A percentile compares a stretch with the other conserved stretches of the same genome.
These are phyloP conservation scores for Hippocampus barbouri DNA, from an alignment of 2,113 vertebrate genomes.

Conservation along the genomic window DNA sequence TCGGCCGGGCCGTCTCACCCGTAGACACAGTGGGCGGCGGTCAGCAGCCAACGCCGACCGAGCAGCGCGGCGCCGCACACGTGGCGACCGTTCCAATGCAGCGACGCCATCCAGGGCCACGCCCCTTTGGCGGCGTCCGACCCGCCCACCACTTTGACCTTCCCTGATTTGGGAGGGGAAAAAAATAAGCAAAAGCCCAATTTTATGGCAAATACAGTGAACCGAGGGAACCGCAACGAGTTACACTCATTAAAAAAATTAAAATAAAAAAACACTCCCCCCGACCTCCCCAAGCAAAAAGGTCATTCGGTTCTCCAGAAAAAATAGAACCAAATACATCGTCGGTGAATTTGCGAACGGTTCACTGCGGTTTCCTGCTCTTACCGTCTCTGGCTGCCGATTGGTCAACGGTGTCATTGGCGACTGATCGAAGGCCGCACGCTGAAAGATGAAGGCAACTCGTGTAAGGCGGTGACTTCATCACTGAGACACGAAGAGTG, in stretches of 20 bases:
- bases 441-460: slow-evolving; percentile 61
- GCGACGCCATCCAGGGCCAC: slow-evolving; percentile 88
- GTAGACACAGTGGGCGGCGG: slow-evolving; percentile 89
- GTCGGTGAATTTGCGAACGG: neutral
- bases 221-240: neutral
- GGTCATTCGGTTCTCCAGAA: neutral
- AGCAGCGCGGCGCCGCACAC: slow-evolving; percentile 82
- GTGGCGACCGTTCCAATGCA: slow-evolving; percentile 64
- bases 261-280: too few species aligned
- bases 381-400: slow-evolving; percentile 24
- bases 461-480: neutral
- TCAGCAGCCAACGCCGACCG: slow-evolving; percentile 81
- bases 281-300: too few species aligned
- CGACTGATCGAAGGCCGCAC: slow-evolving; percentile 72
- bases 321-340: neutral
- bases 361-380: neutral
- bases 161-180: slow-evolving; percentile 12
- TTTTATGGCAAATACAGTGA: neutral
- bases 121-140: slow-evolving; percentile 70
- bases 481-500: neutral
- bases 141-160: slow-evolving; percentile 78
- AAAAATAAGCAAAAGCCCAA: neutral
- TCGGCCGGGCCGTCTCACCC: slow-evolving; percentile 72
- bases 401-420: slow-evolving; percentile 4
- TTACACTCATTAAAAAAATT: fast-evolving